Base-by-base conservation (phyloP, 2,113 vertebrate genomes). In the Phaethon lepturus region DNA sequence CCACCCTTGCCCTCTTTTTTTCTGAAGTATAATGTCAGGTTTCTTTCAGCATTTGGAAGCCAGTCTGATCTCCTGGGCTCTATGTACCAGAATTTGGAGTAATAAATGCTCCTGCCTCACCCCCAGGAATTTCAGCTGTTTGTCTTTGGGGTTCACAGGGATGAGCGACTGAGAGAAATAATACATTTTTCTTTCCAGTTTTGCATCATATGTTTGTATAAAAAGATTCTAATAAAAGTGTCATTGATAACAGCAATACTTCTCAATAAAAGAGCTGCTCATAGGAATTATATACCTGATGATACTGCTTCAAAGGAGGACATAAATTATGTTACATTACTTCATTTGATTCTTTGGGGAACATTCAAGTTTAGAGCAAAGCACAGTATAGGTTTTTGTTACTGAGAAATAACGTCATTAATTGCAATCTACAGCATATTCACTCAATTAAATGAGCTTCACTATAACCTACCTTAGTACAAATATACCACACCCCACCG, bases 241-340 rank as follows among this genome's bases (percentile, higher is more conserved):
- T 53, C 95, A 42, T 44, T 64, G 91, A 87, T 82, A 45, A 66
- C 73, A 60, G 62, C 75, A 86, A 84, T 76, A 17, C 40, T 88
- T 95, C 90, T 93, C 86, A 42, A 59, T 80, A 77, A 88, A 73
- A 75, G 22, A 83, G 79, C 64, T 75, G 75, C 92, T 95, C 38
- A 5, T 3, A 81, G 55, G 72, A 95, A 88, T 90, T 92, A 55
- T 10, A 58, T 12, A 40, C 53, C 28, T 53, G 91, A 76, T 62
- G 62, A 80, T 44, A 50, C 42, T 69, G 85, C 68, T 69, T 91
- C 67, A 80, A 92, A 71, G 29, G 42, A 88, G 44, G 60, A 29
- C 24, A 75, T 86, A 55, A 95, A 74, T 93, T 80, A 80, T 4
- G 17, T 38, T 68, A 11, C n/a, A 42, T 93, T 42, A 38, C 42